A percentile compares a stretch with the other conserved stretches of the same genome.
These are phyloP conservation scores for Paratrypauchen microcephalus DNA, from an alignment of 2,797 vertebrate genomes.

Conservation along the genomic window DNA sequence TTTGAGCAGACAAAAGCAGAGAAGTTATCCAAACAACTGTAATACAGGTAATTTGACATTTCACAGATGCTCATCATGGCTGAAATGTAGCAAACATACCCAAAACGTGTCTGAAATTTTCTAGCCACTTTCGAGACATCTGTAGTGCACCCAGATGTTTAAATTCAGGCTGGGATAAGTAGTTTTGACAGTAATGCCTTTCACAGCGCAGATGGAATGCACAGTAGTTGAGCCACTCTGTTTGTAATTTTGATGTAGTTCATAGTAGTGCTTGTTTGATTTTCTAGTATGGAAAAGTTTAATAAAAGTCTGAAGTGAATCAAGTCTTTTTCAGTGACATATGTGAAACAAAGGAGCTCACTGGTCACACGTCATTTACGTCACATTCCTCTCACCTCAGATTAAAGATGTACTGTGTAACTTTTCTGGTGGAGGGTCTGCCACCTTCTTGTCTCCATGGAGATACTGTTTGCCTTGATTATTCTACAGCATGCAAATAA, in stretches of 20 bases:
- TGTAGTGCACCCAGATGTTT: conserved; percentile 3
- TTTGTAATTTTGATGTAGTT: background rate
- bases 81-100: conserved; percentile 2
- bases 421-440: too few relatives aligned
- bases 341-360: too few relatives aligned
- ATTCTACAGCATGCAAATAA: too few relatives aligned
- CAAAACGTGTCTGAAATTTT: background rate
- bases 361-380: too few relatives aligned
- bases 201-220: background rate
- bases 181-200: conserved; percentile 16
- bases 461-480: too few relatives aligned
- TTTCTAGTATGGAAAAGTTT: background rate
- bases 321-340: too few relatives aligned
- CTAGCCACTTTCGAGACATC: background rate
- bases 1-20: conserved; percentile 6
- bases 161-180: conserved; percentile 10
- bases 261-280: background rate
- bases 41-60: conserved; percentile 10
- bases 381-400: too few relatives aligned
- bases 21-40: background rate
- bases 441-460: too few relatives aligned
- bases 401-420: too few relatives aligned
- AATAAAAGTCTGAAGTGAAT: background rate
- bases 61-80: conserved; percentile 1
- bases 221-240: background rate